Evolutionary conservation across 1,140 invertebrate genomes (phyloP), one percentile per base, ranked within the genome.

Genomic region (Polypedilum pembai): DNA sequence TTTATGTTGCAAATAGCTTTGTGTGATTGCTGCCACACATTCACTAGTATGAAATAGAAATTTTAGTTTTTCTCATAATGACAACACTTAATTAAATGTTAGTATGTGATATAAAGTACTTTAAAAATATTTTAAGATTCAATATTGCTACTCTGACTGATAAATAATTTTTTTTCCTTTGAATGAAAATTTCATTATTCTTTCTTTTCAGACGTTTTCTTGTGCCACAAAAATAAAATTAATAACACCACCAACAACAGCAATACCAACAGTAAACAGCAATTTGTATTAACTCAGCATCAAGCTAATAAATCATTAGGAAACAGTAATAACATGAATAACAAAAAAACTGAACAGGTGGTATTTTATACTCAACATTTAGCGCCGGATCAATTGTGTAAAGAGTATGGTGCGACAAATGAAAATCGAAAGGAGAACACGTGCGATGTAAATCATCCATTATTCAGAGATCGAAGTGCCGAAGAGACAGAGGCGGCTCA

Each of bases 401-500:
- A 69, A 18, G 65, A 69, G 20, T 69, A 69, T 69, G 65, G 65
- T 21, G 65, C n/a, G 18, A 21, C 20, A 18, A 56, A 56, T 56
- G 65, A 69, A 5, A 69, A 69, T 69, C 65, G 65, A 21, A 69
- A 69, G 18, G 65, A 69, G 20, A 69, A 69, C 20, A 18, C 17
- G 65, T 20, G 20, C 18, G 65, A 69, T 21, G 17, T 8, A 18
- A 69, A 69, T 20, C 65, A 18, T 18, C 65, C 45, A 56, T 80
- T 88, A 75, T 87, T 87, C 75, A 84, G 86, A 8, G 84, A 86
- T 73, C 85, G 89, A 75, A 91, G 90, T 73, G 86, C 88, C 1
- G 92, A 91, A 77, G 92, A 94, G 79, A 93, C 91, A 1, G 92
- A 93, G 83, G 92, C 91, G 4, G 92, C 92, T 0, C 92, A 93